A percentile compares a stretch with the other conserved stretches of the same genome.
phyloP scores from a whole-genome alignment of 2,888 invertebrate species.

The Cosmia trapezina region DNA sequence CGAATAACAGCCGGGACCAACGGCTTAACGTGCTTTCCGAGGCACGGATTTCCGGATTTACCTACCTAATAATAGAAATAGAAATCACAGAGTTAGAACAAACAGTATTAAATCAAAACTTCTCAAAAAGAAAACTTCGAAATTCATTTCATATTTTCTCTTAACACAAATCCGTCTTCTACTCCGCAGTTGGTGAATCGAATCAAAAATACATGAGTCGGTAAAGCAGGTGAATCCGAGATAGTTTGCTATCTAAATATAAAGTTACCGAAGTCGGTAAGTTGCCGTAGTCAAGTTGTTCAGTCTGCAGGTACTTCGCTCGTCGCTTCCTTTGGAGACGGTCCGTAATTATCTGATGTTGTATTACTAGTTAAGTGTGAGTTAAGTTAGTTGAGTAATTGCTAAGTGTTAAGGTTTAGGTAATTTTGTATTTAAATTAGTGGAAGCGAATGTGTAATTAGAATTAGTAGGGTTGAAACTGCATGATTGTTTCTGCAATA shows the following conservation, averaged over 20 bases:
- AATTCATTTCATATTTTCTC: conserved; percentile 38
- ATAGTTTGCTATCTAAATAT: conserved; percentile 55
- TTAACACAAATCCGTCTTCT: conserved; percentile 30
- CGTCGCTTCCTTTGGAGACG: conserved; percentile 20
- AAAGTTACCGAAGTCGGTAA: conserved; percentile 45
- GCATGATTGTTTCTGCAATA: not conserved
- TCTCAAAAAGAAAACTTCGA: not conserved
- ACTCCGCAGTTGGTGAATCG: conserved; percentile 39
- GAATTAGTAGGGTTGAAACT: not conserved
- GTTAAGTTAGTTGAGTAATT: conserved; percentile 14
- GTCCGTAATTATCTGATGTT: conserved; percentile 45
- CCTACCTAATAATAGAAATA: no score
- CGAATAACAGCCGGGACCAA: no score
- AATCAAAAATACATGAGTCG: conserved; percentile 62
- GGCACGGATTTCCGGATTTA: no score
- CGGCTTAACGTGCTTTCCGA: no score
- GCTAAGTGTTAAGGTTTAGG: conserved; percentile 2
- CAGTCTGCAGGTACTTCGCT: not conserved
- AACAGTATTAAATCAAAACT: not conserved
- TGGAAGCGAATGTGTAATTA: conserved; percentile 4
- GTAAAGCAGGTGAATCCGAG: conserved; percentile 46
- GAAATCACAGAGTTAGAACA: no score
- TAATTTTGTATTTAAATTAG: conserved; percentile 18
- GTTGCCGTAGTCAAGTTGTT: conserved; percentile 41
- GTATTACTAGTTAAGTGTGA: conserved; percentile 28